Evolutionary conservation across 1,140 invertebrate species (phyloP).

Genomic region (Papilio polytes): DNA sequence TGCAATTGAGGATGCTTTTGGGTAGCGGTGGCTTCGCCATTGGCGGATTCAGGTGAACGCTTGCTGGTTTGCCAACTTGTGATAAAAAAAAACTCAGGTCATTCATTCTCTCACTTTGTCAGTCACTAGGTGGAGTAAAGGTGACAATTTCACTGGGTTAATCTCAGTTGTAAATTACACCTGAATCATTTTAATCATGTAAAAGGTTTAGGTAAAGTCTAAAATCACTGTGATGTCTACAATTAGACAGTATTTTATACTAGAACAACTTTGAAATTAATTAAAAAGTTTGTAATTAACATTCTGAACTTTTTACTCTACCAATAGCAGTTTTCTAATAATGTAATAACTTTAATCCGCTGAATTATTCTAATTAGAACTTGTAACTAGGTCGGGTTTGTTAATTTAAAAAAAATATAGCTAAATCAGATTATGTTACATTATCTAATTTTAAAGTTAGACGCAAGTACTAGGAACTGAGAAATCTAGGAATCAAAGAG

Average conservation of each 20-base stretch:
- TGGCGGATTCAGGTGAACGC: too few species aligned
- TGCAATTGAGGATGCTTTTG: too few species aligned
- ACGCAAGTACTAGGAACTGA: too few species aligned
- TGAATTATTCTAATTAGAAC: conserved; percentile 7
- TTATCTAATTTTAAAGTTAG: too few species aligned
- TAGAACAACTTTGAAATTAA: not conserved
- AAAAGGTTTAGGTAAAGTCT: not conserved
- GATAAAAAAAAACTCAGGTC: not conserved
- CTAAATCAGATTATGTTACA: too few species aligned
- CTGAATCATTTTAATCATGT: not conserved
- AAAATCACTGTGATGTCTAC: conserved; percentile 29
- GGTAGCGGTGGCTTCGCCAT: too few species aligned
- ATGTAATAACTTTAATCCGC: not conserved
- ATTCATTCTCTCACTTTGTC: not conserved
- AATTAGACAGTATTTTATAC: not conserved
- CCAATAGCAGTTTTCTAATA: conserved; percentile 23
- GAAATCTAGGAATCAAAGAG: too few species aligned
- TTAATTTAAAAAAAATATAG: too few species aligned
- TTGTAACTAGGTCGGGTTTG: not conserved
- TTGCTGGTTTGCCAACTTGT: too few species aligned
- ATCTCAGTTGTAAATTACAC: not conserved
- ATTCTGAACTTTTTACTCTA: not conserved
- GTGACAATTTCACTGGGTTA: not conserved
- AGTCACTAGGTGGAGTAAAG: not conserved
- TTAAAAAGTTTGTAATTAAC: conserved; percentile 23